Evolutionary conservation across 2,888 invertebrate species (phyloP), one percentile per base, ranked within the genome.

Genomic region (Melolontha melolontha): DNA sequence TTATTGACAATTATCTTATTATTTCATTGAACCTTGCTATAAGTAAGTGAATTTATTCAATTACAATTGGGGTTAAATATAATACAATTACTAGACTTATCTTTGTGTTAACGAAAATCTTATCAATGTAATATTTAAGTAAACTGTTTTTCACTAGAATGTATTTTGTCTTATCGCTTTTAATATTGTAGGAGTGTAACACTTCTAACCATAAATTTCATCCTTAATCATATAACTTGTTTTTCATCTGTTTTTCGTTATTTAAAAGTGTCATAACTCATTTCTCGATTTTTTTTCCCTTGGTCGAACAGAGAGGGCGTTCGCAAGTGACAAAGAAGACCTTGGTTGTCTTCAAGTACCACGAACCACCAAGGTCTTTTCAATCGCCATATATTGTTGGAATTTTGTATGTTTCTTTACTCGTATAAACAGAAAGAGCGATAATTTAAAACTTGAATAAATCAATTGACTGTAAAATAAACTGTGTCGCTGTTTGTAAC

Each of bases 21-120:
- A 47, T 17, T 62, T 62, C 42, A 62, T 12, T 62, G 47, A 10
- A 47, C 59, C 59, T 62, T 62, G 59, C 59, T 62, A 62, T 47
- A 62, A 62, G 44, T 62, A 62, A 49, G 22, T 49, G 17, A 49
- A 47, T 14, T 27, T 22, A 22, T 6, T 27, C 29, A 27, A 50
- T 22, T 12, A 22, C 29, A 34, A 1, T 52, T 29, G 14, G 10
- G 29, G 34, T 34, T 34, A 7, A 52, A 52, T 52, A 27, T 34
- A 52, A 52, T 34, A 14, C 27, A 12, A 34, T 52, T 52, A 34
- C 34, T 22, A 22, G 22, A n/a, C 11, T 22, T 50, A 22, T 22
- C n/a, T 17, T 22, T 4, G 0, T 22, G 10, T 22, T 34, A 2
- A 50, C 22, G 11, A 34, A 34, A 40, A 54, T 17, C 54, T 54